These are phyloP conservation scores for Cerastis rubricosa DNA, from an alignment of 2,888 invertebrate species.

Conservation along the genomic window DNA sequence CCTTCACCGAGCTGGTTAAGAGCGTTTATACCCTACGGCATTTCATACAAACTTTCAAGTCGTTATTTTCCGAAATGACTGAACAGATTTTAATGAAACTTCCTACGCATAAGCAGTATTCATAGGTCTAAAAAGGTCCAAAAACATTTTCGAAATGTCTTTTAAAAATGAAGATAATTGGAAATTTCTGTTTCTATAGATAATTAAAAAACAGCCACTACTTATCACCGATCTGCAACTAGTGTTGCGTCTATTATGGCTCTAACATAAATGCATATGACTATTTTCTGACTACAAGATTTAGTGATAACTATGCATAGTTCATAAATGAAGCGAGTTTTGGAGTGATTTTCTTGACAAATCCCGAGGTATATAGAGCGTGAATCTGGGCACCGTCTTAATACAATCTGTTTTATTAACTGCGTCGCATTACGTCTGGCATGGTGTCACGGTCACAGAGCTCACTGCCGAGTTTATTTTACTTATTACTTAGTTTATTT, in stretches of 20 bases:
- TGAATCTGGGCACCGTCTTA: slow-evolving; percentile 31
- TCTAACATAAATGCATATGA: background rate
- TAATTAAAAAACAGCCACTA: too few species aligned
- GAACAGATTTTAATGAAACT: too few species aligned
- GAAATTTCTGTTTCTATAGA: too few species aligned
- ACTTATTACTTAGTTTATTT: slow-evolving; percentile 60
- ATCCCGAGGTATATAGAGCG: background rate
- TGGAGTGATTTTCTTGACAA: background rate
- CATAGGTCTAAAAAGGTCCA: too few species aligned
- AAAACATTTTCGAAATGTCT: too few species aligned
- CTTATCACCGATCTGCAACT: background rate
- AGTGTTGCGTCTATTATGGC: background rate
- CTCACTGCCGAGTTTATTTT: slow-evolving; percentile 58
- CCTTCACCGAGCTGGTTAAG: too few species aligned
- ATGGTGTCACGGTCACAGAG: slow-evolving; percentile 39
- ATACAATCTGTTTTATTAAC: slow-evolving; percentile 64
- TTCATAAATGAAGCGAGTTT: background rate
- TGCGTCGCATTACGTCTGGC: slow-evolving; percentile 57
- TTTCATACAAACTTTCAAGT: too few species aligned
- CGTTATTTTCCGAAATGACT: too few species aligned
- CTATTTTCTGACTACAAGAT: background rate
- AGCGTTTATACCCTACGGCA: too few species aligned
- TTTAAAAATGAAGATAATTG: too few species aligned
- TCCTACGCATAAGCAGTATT: too few species aligned
- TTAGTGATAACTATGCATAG: background rate